Conservation (phyloP, 2,888 invertebrate genomes). For the Gastrophysa polygoni region DNA sequence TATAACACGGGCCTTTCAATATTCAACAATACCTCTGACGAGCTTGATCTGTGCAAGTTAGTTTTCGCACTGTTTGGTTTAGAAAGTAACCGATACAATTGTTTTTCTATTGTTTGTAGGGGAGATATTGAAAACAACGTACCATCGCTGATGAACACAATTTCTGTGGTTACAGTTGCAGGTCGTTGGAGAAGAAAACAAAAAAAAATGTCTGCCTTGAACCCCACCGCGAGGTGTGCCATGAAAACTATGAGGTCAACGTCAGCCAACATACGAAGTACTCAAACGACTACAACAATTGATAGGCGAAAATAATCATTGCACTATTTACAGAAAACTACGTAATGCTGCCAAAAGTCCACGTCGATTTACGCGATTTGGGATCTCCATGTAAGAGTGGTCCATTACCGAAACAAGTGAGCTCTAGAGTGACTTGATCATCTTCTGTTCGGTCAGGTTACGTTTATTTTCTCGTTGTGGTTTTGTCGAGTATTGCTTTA, state of each 20-base stretch:
- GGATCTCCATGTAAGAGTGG: constrained; percentile 32
- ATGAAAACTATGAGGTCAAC: constrained; percentile 36
- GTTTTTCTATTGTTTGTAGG: constrained; percentile 23
- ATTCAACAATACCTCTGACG: constrained; percentile 61
- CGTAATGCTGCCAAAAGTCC: constrained; percentile 46
- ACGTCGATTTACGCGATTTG: constrained; percentile 35
- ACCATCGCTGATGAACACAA: constrained; percentile 38
- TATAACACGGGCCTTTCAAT: constrained; percentile 75
- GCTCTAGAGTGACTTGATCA: no score
- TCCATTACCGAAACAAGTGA: constrained; percentile 40
- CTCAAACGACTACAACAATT: not conserved
- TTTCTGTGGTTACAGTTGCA: constrained; percentile 52
- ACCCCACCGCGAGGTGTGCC: constrained; percentile 43
- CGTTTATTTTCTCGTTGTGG: no score
- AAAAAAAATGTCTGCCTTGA: constrained; percentile 48
- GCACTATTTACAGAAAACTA: constrained; percentile 42
- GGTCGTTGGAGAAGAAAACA: constrained; percentile 54
- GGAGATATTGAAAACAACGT: constrained; percentile 31
- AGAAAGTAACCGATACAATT: not conserved
- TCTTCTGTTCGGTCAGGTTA: no score
- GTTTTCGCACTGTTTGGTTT: not conserved
- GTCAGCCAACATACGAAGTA: constrained; percentile 43
- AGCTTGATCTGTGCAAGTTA: constrained; percentile 45
- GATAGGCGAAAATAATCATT: not conserved
- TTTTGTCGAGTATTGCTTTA: no score